These are phyloP conservation scores for Pontoporia blainvillei DNA, from an alignment of 2,113 vertebrate genomes.

Conservation along the genomic window DNA sequence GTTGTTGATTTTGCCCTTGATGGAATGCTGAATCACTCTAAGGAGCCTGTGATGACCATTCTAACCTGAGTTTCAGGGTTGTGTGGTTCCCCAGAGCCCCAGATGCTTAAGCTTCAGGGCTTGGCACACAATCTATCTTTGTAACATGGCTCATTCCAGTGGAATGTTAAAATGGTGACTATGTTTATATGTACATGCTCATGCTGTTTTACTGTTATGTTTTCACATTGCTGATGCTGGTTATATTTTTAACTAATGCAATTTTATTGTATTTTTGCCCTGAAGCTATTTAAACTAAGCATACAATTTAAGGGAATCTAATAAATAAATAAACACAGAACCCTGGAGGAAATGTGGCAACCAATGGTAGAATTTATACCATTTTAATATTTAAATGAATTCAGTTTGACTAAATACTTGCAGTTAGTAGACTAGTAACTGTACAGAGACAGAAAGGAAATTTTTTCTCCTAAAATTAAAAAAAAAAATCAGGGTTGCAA, in stretches of 20 bases:
- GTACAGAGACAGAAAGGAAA: not conserved
- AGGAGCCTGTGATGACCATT: not conserved
- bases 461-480: not conserved
- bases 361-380: not conserved
- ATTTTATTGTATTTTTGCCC: slow-evolving; percentile 55
- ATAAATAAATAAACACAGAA: slow-evolving; percentile 59
- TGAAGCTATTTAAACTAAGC: slow-evolving; percentile 55
- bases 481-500: not conserved
- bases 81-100: not conserved
- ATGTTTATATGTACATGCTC: slow-evolving; percentile 33
- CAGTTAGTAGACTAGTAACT: slow-evolving; percentile 14
- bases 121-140: slow-evolving; percentile 16
- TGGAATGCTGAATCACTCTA: not conserved
- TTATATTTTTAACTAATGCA: slow-evolving; percentile 68
- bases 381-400: slow-evolving; percentile 59
- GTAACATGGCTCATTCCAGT: not conserved
- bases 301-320: slow-evolving; percentile 43
- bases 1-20: slow-evolving; percentile 1
- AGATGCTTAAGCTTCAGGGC: not conserved
- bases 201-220: slow-evolving; percentile 52
- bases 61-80: not conserved
- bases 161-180: slow-evolving; percentile 38
- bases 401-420: slow-evolving; percentile 25
- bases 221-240: slow-evolving; percentile 53
- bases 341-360: slow-evolving; percentile 46